Evolutionary conservation across 2,797 vertebrate species (phyloP).

Genomic region (Anniella stebbinsi): DNA sequence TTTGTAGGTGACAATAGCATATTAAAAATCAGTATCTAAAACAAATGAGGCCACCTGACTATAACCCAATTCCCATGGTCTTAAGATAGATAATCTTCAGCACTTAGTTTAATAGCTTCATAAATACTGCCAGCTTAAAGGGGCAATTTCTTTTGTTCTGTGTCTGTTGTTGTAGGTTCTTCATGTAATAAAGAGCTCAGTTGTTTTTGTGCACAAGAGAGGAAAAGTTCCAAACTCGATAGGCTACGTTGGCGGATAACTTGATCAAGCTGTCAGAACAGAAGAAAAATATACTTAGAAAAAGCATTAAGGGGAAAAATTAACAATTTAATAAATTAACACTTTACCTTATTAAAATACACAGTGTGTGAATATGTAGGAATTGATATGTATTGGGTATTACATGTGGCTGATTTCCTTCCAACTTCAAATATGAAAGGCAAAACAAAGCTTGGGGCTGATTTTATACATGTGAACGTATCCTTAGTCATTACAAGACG

Average conservation of each 20-base stretch:
- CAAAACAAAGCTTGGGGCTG: not conserved
- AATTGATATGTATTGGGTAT: not conserved
- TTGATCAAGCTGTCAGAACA: conserved; percentile 78
- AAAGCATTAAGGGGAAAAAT: conserved; percentile 40
- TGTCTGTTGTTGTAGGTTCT: conserved; percentile 62
- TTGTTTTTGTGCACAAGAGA: conserved; percentile 85
- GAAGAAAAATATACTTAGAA: not conserved
- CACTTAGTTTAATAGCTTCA: conserved; percentile 50
- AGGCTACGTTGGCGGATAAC: conserved; percentile 80
- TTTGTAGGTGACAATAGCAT: not conserved
- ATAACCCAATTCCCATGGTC: conserved; percentile 23
- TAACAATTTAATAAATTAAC: not conserved
- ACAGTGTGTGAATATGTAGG: not conserved
- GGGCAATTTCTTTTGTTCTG: conserved; percentile 48
- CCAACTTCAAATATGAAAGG: not conserved
- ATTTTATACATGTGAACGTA: not conserved
- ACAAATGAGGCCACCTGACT: conserved; percentile 9
- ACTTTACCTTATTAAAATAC: not conserved
- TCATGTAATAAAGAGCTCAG: conserved; percentile 78
- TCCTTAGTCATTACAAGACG: not conserved
- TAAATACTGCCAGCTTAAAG: conserved; percentile 33
- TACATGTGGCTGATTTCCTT: not conserved
- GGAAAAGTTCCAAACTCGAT: conserved; percentile 84
- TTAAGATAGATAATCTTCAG: conserved; percentile 45
- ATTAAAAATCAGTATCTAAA: conserved; percentile 37